Evolutionary conservation across 2,888 invertebrate genomes (phyloP), one percentile per base, ranked within the genome.

Genomic region (Stenodema calcarata): DNA sequence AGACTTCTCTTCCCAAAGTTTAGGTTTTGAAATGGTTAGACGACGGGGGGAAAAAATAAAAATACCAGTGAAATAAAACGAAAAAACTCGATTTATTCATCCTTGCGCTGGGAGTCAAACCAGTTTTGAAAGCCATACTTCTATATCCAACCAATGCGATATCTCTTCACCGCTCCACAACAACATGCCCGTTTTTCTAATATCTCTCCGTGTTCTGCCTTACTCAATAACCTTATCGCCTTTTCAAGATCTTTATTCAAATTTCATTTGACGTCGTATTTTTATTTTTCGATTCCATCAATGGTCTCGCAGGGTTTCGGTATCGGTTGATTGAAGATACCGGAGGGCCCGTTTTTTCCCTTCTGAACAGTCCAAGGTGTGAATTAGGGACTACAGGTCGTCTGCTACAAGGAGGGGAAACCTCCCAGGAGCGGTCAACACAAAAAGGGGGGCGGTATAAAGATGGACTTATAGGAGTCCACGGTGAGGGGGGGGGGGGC

Each of bases 41-140:
- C 44, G 44, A 78, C 16, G 7, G 27, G 42, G 23, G 42, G 27
- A 18, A 78, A 44, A 44, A 76, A n/a, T 11, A 42, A 76, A 76
- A 35, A 6, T 9, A 73, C n/a, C 30, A 35, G 11, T 23, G 14
- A 41, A 44, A 78, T 23, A 44, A 78, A 42, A 44, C 23, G 41
- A 78, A 23, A 23, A 78, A 23, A n/a, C 23, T 27, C 82, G 82
- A 82, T 82, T 82, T 82, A 82, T 82, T 69, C 30, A 82, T 23
- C 69, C 69, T n/a, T 47, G 14, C 44, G 41, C 80, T 27, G 11
- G 62, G 62, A 54, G 82, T 82, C 82, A 82, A 82, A 82, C 82
- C 69, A 62, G 82, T 82, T 82, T 82, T 82, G 82, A 82, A 42
- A 69, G 47, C 82, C 82, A 82, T 69, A 82, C 69, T 82, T 69